Conservation (phyloP, 2,888 invertebrate species). For the Dasysyrphus albostriatus region DNA sequence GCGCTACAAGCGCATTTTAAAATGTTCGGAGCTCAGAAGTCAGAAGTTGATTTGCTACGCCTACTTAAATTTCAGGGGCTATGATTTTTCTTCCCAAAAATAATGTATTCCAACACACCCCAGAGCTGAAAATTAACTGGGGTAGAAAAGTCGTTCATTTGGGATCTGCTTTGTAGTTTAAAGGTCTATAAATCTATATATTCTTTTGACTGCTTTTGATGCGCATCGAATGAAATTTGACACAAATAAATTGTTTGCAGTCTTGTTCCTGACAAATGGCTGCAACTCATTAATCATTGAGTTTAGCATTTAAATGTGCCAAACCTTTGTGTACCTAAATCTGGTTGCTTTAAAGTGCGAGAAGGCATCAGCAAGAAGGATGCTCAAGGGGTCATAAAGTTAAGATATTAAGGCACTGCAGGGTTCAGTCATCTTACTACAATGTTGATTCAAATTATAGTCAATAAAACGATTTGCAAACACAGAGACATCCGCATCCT, state of each 20-base stretch:
- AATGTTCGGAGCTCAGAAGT: slow-evolving; percentile 49
- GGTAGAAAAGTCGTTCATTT: not conserved
- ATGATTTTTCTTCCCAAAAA: slow-evolving; percentile 43
- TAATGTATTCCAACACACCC: slow-evolving; percentile 28
- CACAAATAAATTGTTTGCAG: slow-evolving; percentile 65
- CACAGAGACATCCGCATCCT: slow-evolving; percentile 27
- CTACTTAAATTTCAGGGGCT: slow-evolving; percentile 66
- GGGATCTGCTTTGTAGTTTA: slow-evolving; percentile 30
- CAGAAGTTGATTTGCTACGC: slow-evolving; percentile 72
- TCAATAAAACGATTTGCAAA: slow-evolving; percentile 71
- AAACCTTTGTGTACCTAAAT: slow-evolving; percentile 22
- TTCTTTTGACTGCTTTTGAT: slow-evolving; percentile 42
- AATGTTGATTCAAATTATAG: slow-evolving; percentile 64
- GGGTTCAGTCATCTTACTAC: slow-evolving; percentile 43
- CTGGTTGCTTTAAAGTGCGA: slow-evolving; percentile 13
- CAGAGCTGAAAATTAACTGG: not conserved
- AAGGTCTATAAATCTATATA: slow-evolving; percentile 49
- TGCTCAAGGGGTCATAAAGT: slow-evolving; percentile 65
- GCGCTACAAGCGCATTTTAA: slow-evolving; percentile 58
- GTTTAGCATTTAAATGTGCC: slow-evolving; percentile 63
- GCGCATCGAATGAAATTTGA: slow-evolving; percentile 71
- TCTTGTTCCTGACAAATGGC: slow-evolving; percentile 63
- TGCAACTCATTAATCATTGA: slow-evolving; percentile 69
- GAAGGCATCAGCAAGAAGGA: slow-evolving; percentile 36
- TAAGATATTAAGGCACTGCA: slow-evolving; percentile 46